phyloP scores from a whole-genome alignment of 2,888 invertebrate genomes.

The Unio delphinus region DNA sequence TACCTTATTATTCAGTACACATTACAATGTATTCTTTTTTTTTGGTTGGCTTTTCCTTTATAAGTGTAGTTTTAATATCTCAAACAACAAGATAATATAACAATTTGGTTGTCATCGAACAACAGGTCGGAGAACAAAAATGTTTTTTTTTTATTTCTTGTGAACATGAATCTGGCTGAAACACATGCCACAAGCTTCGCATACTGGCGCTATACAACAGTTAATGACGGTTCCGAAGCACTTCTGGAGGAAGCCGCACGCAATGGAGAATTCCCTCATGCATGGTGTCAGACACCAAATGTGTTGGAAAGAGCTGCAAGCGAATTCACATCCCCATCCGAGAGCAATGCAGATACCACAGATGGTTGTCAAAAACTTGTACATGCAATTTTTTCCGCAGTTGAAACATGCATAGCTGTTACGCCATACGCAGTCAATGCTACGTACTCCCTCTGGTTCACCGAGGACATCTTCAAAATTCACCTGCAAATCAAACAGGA shows the following conservation, averaged over 20 bases:
- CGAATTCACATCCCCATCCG: slow-evolving; percentile 71
- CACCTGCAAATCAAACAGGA: slow-evolving; percentile 26
- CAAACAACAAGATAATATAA: too few species aligned
- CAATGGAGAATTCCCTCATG: slow-evolving; percentile 79
- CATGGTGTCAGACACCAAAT: slow-evolving; percentile 83
- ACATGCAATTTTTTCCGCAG: slow-evolving; percentile 79
- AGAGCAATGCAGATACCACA: slow-evolving; percentile 80
- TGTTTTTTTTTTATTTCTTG: slow-evolving; percentile 11
- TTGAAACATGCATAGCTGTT: slow-evolving; percentile 78
- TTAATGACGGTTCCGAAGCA: slow-evolving; percentile 75
- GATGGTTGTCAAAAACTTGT: slow-evolving; percentile 79
- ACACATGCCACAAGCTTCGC: slow-evolving; percentile 72
- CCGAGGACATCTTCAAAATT: slow-evolving; percentile 56
- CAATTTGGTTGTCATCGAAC: too few species aligned
- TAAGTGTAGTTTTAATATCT: too few species aligned
- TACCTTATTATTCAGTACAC: too few species aligned
- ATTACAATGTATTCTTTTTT: too few species aligned
- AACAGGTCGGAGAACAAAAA: too few species aligned
- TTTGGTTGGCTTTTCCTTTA: too few species aligned
- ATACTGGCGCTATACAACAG: slow-evolving; percentile 76
- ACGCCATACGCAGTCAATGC: slow-evolving; percentile 81
- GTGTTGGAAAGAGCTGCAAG: slow-evolving; percentile 76
- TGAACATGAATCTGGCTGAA: slow-evolving; percentile 55
- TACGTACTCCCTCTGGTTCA: slow-evolving; percentile 56
- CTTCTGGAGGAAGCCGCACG: slow-evolving; percentile 61